phyloP scores from a whole-genome alignment of 2,797 vertebrate genomes.

The Hydrocynus forskahlii region DNA sequence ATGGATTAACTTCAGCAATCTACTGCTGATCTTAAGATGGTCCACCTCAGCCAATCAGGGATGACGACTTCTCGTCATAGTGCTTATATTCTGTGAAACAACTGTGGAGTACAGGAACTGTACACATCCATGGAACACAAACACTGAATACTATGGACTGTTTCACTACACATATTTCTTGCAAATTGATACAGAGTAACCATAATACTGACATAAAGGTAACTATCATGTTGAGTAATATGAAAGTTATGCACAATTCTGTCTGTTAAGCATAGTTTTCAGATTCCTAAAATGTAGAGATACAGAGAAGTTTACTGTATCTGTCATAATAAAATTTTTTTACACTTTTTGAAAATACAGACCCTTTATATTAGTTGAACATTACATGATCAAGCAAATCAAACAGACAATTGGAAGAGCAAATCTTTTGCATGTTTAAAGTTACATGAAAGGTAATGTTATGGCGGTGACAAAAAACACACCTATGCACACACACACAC shows the following conservation, averaged over 20 bases:
- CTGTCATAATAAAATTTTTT: neutral
- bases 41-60: slow-evolving; percentile 54
- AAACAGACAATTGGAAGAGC: neutral
- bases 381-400: neutral
- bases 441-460: neutral
- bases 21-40: slow-evolving; percentile 47
- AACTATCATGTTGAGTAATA: neutral
- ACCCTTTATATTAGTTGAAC: neutral
- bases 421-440: neutral
- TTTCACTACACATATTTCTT: neutral
- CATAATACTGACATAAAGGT: neutral
- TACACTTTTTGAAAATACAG: neutral
- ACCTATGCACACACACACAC: too few relatives aligned
- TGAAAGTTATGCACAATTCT: neutral
- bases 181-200: neutral
- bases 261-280: neutral
- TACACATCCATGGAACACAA: too few relatives aligned
- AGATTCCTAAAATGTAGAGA: neutral
- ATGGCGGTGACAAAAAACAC: neutral
- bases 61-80: slow-evolving; percentile 26
- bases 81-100: neutral
- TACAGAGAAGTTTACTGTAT: neutral
- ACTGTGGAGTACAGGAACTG: neutral
- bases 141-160: neutral
- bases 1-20: slow-evolving; percentile 67